A percentile compares a stretch with the other conserved stretches of the same genome.
phyloP scores from a whole-genome alignment of 1,140 invertebrate species.

The Frieseomelitta varia region DNA sequence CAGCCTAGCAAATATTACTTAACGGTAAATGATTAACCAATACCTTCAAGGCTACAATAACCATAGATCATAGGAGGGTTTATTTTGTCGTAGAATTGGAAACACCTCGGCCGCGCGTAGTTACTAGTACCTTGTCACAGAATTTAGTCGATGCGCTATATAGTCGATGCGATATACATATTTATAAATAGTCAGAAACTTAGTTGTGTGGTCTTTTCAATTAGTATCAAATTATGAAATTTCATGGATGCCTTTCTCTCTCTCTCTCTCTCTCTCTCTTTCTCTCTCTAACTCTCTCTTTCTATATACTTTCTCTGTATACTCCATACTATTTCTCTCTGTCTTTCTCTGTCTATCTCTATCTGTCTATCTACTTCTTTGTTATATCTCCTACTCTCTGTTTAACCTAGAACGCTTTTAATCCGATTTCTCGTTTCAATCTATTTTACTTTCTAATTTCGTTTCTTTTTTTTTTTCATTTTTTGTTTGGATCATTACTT shows the following conservation, averaged over 20 bases:
- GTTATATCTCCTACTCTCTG: constrained; percentile 35
- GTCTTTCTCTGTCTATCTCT: constrained; percentile 59
- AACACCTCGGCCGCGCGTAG: constrained; percentile 79
- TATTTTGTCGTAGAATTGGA: constrained; percentile 81
- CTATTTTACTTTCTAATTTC: constrained; percentile 2
- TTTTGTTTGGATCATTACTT: constrained; percentile 28
- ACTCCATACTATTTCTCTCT: constrained; percentile 66
- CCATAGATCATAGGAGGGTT: constrained; percentile 80
- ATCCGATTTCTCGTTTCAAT: constrained; percentile 53
- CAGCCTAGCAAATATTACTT: constrained; percentile 79
- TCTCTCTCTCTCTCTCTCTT: constrained; percentile 57
- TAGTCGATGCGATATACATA: constrained; percentile 80
- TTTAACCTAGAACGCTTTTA: constrained; percentile 73
- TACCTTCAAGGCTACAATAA: constrained; percentile 80
- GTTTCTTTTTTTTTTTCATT: constrained; percentile 47
- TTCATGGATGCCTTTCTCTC: constrained; percentile 83
- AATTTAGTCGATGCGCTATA: constrained; percentile 73
- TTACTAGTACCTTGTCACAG: constrained; percentile 75
- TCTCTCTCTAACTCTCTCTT: constrained; percentile 62
- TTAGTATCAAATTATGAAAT: constrained; percentile 84
- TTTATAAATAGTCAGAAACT: constrained; percentile 78
- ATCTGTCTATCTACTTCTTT: constrained; percentile 52
- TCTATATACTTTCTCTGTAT: constrained; percentile 51
- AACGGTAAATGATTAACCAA: constrained; percentile 79
- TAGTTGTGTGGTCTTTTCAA: constrained; percentile 82